These are phyloP conservation scores for Leptopterna dolabrata DNA, from an alignment of 2,888 invertebrate species.

Conservation along the genomic window DNA sequence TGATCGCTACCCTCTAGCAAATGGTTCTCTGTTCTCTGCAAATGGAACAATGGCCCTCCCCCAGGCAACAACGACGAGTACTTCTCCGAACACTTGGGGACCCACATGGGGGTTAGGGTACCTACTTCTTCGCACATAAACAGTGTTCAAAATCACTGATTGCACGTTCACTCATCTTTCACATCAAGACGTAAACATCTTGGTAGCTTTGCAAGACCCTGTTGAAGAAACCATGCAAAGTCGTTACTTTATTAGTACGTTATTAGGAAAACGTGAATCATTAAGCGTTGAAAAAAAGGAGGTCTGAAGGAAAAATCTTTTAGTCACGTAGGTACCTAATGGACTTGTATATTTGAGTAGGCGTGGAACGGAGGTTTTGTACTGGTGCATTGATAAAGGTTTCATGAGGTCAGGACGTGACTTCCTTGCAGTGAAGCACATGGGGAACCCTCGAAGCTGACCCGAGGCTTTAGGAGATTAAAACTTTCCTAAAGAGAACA, in stretches of 20 bases:
- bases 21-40: no score
- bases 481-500: slow-evolving; percentile 48
- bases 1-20: no score
- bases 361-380: not conserved
- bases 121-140: no score
- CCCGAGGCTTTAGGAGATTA: slow-evolving; percentile 38
- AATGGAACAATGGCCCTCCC: no score
- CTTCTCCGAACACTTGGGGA: no score
- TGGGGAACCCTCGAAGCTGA: not conserved
- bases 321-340: not conserved
- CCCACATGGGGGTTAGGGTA: no score
- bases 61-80: no score
- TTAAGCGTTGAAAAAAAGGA: not conserved
- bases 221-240: no score
- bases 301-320: not conserved
- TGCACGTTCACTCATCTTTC: no score
- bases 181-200: no score
- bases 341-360: slow-evolving; percentile 26
- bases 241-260: not conserved
- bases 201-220: no score
- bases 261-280: not conserved
- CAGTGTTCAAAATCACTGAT: no score
- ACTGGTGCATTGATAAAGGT: slow-evolving; percentile 37
- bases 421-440: not conserved
- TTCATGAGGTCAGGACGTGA: slow-evolving; percentile 35